Conservation (phyloP, 1,140 invertebrate species). For the Ceratitis capitata region DNA sequence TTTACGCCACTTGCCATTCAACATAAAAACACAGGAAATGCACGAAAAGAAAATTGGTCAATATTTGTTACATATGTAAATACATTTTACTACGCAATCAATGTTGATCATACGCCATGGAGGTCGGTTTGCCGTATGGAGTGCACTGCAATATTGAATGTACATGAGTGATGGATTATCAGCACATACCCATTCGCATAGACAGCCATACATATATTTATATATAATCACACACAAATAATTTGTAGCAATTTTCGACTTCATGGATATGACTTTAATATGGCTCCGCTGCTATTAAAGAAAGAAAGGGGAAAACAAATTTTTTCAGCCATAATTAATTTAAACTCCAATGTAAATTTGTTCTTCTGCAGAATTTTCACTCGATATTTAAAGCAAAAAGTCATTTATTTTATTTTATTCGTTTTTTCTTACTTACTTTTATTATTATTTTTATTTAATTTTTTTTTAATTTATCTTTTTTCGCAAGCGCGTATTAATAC, state of each 20-base stretch:
- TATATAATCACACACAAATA: background rate
- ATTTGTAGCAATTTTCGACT: background rate
- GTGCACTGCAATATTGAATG: no score
- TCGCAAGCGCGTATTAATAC: background rate
- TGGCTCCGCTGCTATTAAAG: background rate
- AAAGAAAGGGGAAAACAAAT: background rate
- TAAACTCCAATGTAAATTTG: background rate
- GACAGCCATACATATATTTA: no score
- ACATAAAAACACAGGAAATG: background rate
- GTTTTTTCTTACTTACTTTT: background rate
- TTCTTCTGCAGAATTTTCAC: background rate
- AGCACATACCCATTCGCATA: no score
- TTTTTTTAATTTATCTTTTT: background rate
- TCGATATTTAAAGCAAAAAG: no score
- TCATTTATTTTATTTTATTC: no score
- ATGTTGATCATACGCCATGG: background rate
- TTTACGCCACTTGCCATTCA: background rate
- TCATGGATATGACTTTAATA: background rate
- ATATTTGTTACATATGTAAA: background rate
- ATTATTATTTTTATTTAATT: background rate
- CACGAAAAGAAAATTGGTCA: no score
- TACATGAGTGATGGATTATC: no score
- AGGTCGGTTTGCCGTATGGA: no score
- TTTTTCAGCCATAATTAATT: background rate
- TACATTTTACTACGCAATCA: background rate